phyloP scores from a whole-genome alignment of 2,888 invertebrate genomes.

The Podabrus alpinus region DNA sequence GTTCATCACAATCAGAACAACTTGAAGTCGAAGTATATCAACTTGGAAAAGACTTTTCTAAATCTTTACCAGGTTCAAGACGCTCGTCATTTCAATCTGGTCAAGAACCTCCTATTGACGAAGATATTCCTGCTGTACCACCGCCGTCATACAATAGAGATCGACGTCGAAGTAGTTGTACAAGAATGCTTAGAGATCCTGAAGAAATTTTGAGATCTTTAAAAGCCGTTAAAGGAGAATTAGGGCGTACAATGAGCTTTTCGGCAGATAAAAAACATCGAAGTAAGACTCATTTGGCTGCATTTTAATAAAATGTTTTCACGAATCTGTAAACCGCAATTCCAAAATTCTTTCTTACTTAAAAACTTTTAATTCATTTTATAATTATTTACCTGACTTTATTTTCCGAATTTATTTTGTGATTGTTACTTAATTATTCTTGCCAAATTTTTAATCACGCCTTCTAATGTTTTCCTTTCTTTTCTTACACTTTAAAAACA shows the following conservation, averaged over 20 bases:
- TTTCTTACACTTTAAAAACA: constrained; percentile 47
- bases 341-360: not conserved
- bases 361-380: not conserved
- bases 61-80: constrained; percentile 82
- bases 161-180: constrained; percentile 79
- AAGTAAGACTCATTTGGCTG: constrained; percentile 46
- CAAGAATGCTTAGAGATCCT: constrained; percentile 73
- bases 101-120: constrained; percentile 58
- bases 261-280: constrained; percentile 68
- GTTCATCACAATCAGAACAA: constrained; percentile 88
- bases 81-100: constrained; percentile 80
- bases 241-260: constrained; percentile 81
- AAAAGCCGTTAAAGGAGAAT: constrained; percentile 81
- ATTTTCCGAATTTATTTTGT: not conserved
- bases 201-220: constrained; percentile 82
- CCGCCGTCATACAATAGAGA: constrained; percentile 65
- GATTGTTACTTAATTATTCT: not conserved
- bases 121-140: constrained; percentile 59
- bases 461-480: constrained; percentile 47
- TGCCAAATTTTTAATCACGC: constrained; percentile 21
- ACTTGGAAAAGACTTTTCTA: constrained; percentile 82
- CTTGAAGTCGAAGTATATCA: constrained; percentile 81
- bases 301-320: not conserved
- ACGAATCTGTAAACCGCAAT: not conserved
- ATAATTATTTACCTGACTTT: not conserved